phyloP scores from a whole-genome alignment of 64 coral and sea anemone species.

The Actinia equina region DNA sequence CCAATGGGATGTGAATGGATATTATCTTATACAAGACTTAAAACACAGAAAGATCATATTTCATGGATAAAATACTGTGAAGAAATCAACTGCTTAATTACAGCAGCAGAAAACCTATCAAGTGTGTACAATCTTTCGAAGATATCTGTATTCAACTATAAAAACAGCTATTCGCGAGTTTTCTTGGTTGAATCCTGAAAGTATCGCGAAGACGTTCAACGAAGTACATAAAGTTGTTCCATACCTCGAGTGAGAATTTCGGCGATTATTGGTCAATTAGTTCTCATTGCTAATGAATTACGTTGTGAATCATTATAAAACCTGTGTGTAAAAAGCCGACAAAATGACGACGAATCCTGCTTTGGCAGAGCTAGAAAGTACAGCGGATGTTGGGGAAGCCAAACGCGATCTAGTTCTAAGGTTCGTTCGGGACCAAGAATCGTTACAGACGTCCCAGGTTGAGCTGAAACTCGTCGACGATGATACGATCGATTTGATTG shows the following conservation, averaged over 20 bases:
- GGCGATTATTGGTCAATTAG: background rate
- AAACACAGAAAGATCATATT: background rate
- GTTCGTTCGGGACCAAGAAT: slow-evolving; percentile 90
- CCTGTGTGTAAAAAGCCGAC: background rate
- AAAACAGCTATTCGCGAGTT: background rate
- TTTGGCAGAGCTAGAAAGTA: slow-evolving; percentile 4
- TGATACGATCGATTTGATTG: slow-evolving; percentile 88
- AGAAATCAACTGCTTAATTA: background rate
- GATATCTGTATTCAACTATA: background rate
- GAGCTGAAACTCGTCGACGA: slow-evolving; percentile 79
- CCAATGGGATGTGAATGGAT: background rate
- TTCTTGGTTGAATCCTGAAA: no score
- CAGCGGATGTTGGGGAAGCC: slow-evolving; percentile 30
- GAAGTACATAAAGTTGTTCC: background rate
- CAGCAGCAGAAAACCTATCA: background rate
- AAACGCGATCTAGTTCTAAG: slow-evolving; percentile 84
- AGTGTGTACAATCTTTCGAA: background rate
- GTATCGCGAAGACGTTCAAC: no score
- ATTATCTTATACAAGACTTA: background rate
- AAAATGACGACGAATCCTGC: slow-evolving; percentile 13
- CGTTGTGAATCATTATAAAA: background rate
- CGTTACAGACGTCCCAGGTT: slow-evolving; percentile 86
- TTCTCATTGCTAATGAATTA: background rate
- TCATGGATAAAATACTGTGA: background rate
- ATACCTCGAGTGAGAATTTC: background rate